Base-by-base conservation (phyloP, 2,113 vertebrate genomes). In the Helogale parvula region DNA sequence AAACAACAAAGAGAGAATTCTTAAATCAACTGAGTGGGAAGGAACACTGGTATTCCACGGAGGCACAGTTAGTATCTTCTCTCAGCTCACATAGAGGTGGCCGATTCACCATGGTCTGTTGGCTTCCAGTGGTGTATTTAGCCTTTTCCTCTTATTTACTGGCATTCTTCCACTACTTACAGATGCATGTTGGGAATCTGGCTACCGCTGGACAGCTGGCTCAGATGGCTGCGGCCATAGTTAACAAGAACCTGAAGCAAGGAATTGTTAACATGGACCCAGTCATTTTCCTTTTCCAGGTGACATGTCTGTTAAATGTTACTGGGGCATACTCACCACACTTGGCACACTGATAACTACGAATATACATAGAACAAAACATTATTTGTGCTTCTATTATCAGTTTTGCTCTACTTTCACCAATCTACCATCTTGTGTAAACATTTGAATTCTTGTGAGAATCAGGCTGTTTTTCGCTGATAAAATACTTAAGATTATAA, bases 181-280 rank as follows among this genome's bases (percentile, higher is more conserved):
- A 81, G 27, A 71, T 71, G 33, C 5, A 54, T 0, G 0, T 23
- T 41, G 66, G 11, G n/a, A 60, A n/a, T 65, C 57, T 29, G 60
- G 8, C 29, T 92, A 69, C 17, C 52, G 11, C n/a, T 25, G 9
- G 16, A 89, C 87, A 97, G 84, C 92, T 85, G 92, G n/a, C 29
- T 66, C 7, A 47, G 45, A 82, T 85, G 96, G 52, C 77, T 87
- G 38, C 4, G 89, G 25, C 8, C 19, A 33, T 5, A 88, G 71
- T 80, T 80, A 91, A 60, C 50, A 71, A 72, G 81, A 52, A 88
- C 77, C 66, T 33, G 38, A 93, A 89, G 88, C 71, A 74, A 80
- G 69, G 47, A 81, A 31, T 87, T 54, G 10, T 79, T 81, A n/a
- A 66, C 25, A 2, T 9, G 16, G 1, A 15, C 10, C 8, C 27